Percentiles rank a stretch among this genome's conserved stretches.
Evolutionary conservation across 1,140 invertebrate genomes (phyloP).

Genomic region (Drosophila kepulauana): DNA sequence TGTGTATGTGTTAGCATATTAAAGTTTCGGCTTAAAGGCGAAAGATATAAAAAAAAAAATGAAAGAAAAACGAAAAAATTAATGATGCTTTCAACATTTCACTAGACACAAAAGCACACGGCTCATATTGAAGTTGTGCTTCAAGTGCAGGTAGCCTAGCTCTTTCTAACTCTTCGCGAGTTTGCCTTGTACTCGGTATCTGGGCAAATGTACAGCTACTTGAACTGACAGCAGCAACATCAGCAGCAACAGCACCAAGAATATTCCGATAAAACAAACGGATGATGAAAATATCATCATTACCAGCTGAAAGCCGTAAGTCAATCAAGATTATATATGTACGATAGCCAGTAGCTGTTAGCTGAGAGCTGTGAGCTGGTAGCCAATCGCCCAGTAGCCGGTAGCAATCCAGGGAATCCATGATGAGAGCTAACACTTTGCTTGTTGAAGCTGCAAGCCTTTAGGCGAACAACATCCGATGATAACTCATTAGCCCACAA

Average conservation of each 20-base stretch:
- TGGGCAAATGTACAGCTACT: conserved; percentile 71
- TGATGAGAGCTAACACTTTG: conserved; percentile 14
- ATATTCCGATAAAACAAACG: conserved; percentile 62
- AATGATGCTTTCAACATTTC: conserved; percentile 83
- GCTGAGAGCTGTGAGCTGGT: conserved; percentile 5
- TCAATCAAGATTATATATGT: conserved; percentile 57
- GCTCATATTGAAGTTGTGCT: conserved; percentile 29
- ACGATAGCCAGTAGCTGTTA: conserved; percentile 32
- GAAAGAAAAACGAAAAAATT: conserved; percentile 67
- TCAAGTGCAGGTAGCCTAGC: conserved; percentile 66
- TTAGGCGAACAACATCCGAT: conserved; percentile 45
- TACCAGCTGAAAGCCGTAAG: conserved; percentile 45
- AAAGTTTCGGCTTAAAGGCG: conserved; percentile 17
- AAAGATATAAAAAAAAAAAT: conserved; percentile 61
- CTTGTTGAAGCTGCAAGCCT: conserved; percentile 27
- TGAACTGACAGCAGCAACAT: conserved; percentile 15
- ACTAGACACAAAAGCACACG: conserved; percentile 69
- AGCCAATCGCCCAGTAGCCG: conserved; percentile 14
- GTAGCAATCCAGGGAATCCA: conserved; percentile 17
- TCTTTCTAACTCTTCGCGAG: conserved; percentile 15
- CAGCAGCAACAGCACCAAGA: conserved; percentile 37
- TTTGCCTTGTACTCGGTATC: conserved; percentile 21
- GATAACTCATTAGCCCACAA: conserved; percentile 53
- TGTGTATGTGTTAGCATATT: not conserved
- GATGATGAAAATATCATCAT: conserved; percentile 66